A percentile compares a stretch with the other conserved stretches of the same genome.
Conservation (phyloP, 2,113 vertebrate genomes). For the Phalacrocorax aristotelis region DNA sequence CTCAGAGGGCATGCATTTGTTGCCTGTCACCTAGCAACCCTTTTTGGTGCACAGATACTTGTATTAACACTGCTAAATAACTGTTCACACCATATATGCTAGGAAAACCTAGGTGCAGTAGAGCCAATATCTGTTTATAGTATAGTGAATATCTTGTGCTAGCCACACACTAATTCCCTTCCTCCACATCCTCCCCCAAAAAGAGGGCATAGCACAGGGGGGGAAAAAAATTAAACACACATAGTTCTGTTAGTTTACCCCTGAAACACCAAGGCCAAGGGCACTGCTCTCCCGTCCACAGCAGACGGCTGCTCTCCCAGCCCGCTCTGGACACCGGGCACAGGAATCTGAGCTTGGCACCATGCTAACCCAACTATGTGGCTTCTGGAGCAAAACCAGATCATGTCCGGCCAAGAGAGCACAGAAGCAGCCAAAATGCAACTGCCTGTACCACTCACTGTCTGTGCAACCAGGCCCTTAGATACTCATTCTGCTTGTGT, state of each 20-base stretch:
- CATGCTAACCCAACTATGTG: not conserved
- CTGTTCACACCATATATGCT: not conserved
- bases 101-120: not conserved
- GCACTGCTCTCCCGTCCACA: not conserved
- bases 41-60: not conserved
- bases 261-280: not conserved
- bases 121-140: not conserved
- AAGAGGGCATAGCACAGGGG: not conserved
- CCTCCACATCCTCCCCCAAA: not conserved
- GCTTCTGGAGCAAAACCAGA: conserved; percentile 35
- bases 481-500: not conserved
- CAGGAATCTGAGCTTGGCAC: not conserved
- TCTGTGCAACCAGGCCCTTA: not conserved
- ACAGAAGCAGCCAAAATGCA: conserved; percentile 24
- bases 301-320: not conserved
- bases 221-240: not conserved
- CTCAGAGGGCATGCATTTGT: not conserved
- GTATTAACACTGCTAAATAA: not conserved
- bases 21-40: not conserved
- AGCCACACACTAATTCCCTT: not conserved
- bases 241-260: not conserved
- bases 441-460: conserved; percentile 14
- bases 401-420: conserved; percentile 1
- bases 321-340: not conserved
- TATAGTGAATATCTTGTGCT: not conserved